These are phyloP conservation scores for Pangasianodon gigas DNA, from an alignment of 2,113 vertebrate genomes.

Conservation along the genomic window DNA sequence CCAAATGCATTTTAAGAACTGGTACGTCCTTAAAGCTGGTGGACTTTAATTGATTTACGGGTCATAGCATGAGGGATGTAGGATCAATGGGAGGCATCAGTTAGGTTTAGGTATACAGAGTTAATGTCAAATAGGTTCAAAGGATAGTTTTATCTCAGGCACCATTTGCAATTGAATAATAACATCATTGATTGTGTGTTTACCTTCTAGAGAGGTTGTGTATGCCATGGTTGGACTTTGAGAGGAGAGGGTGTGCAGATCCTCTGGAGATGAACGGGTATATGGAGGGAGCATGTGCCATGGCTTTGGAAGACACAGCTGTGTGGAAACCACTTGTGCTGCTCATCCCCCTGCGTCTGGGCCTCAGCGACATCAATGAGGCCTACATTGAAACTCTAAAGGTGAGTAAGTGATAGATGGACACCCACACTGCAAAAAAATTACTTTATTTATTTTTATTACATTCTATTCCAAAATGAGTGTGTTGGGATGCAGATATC, in stretches of 20 bases:
- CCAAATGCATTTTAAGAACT: not conserved
- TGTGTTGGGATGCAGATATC: not conserved
- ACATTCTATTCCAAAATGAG: not conserved
- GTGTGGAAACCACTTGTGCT: conserved; percentile 92
- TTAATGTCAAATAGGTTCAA: not conserved
- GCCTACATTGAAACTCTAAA: conserved; percentile 96
- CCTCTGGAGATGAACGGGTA: conserved; percentile 68
- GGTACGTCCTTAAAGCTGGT: not conserved
- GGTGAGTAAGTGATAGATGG: conserved; percentile 67
- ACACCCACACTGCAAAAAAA: not conserved
- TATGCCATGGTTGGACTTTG: conserved; percentile 72
- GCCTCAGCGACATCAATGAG: conserved; percentile 94
- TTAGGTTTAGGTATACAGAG: not conserved
- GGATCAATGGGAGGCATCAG: not conserved
- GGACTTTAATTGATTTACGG: not conserved
- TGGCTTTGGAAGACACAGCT: conserved; percentile 68
- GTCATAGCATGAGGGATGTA: not conserved
- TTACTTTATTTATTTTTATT: not conserved
- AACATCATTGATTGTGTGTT: not conserved
- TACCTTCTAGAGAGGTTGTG: conserved; percentile 82
- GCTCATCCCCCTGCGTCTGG: conserved; percentile 94
- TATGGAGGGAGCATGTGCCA: conserved; percentile 78
- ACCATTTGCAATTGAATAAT: not conserved
- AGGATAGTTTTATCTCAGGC: not conserved
- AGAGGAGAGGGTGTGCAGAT: conserved; percentile 68